Conservation (phyloP, 2,888 invertebrate genomes). For the Nemotelus pantherinus region DNA sequence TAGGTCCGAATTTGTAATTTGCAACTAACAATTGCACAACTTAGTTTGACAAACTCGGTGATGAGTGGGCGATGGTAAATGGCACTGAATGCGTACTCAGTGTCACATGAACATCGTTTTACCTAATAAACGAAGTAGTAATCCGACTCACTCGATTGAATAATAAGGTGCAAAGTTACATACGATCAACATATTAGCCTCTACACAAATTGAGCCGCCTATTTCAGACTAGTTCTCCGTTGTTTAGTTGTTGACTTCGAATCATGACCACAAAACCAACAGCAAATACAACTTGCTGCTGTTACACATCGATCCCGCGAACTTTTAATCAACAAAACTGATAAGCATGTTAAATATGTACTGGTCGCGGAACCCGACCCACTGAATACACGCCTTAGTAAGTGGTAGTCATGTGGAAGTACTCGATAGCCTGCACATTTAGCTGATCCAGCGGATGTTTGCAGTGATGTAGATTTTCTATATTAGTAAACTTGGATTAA, state of each 20-base stretch:
- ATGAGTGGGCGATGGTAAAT: background rate
- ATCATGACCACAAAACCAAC: background rate
- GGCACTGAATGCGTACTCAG: background rate
- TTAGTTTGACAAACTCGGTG: background rate
- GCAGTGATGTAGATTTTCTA: no score
- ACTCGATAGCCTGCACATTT: no score
- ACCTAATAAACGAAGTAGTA: background rate
- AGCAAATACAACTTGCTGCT: background rate
- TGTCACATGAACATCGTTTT: background rate
- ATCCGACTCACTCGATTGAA: background rate
- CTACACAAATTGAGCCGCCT: background rate
- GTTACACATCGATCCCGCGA: no score
- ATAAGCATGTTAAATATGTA: no score
- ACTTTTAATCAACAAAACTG: no score
- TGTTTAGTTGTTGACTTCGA: slow-evolving; percentile 3
- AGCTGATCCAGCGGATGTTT: no score
- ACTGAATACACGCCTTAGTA: no score
- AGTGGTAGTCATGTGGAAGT: no score
- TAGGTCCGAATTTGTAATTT: background rate
- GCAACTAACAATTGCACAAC: background rate
- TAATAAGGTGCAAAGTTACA: slow-evolving; percentile 5
- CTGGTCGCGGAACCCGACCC: no score
- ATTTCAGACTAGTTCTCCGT: background rate
- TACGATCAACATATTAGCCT: background rate
- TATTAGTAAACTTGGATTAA: no score